Evolutionary conservation across 2,888 invertebrate genomes (phyloP), one percentile per base, ranked within the genome.

Genomic region (Hirtodrosophila duncani): DNA sequence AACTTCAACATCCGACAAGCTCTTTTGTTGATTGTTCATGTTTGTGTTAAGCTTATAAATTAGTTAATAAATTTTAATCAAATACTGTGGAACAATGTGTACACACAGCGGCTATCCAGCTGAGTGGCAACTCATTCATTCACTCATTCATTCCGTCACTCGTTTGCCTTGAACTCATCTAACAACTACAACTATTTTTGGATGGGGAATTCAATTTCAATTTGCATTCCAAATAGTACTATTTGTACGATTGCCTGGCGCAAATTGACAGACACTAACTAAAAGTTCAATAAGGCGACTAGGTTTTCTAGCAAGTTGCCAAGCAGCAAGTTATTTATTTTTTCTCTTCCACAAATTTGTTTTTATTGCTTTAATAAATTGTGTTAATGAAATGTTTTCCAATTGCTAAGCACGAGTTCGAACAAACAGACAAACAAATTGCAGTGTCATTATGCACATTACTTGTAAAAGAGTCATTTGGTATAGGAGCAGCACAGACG

Each of bases 51-150:
- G 39, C 49, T 39, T 41, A 49, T 59, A 51, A 78, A 64, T 80
- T 67, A 77, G 63, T 74, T 81, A 69, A 75, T 81, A 81, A 78
- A 75, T 74, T 75, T 80, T 64, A 78, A 75, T 75, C 81, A 75
- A 77, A 80, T 59, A 39, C 59, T 55, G 62, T 46, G 63, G 39
- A 77, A 57, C 61, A 43, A 42, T 36, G 53, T 50, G 30, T 31
- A 5, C 49, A 5, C 49, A 51, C 36, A 46, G 55, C 44, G 31
- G 13, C 48, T 48, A 63, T 38, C 57, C 23, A 10, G 31, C 30
- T 50, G 33, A 55, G 30, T 14, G 30, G 31, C 13, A 27, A 33
- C 51, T 38, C 16, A 60, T 50, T 58, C 33, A 59, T 3, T 24
- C n/a, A 3, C 6, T 3, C n/a, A 3, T 30, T 46, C 29, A 36